Evolutionary conservation across 2,888 invertebrate genomes (phyloP).

Genomic region (Opisthograptis luteolata): DNA sequence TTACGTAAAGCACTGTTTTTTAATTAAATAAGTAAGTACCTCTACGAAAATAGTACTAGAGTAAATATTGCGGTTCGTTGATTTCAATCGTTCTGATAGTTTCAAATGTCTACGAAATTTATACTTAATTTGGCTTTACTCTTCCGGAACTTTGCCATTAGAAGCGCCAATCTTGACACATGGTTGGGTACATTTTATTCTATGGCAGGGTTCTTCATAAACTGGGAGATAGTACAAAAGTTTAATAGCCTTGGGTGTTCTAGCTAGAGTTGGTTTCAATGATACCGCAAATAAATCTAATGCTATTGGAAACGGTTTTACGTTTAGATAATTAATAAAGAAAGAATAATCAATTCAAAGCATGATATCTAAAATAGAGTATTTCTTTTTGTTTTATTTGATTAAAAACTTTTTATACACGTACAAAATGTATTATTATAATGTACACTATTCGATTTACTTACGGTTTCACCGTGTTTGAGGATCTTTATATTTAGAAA

Average conservation of each 20-base stretch:
- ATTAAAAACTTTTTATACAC: too few relatives aligned
- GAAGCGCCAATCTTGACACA: constrained; percentile 4
- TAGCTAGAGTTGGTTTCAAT: constrained; percentile 42
- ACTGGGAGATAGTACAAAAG: constrained; percentile 20
- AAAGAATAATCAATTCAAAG: too few relatives aligned
- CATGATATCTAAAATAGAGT: too few relatives aligned
- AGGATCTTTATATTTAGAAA: too few relatives aligned
- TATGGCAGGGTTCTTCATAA: neutral
- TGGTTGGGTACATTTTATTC: constrained; percentile 9
- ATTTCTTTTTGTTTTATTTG: too few relatives aligned
- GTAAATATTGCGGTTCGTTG: constrained; percentile 17
- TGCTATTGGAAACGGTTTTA: constrained; percentile 49
- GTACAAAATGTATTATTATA: too few relatives aligned
- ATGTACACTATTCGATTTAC: too few relatives aligned
- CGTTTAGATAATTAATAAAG: constrained; percentile 11
- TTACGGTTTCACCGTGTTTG: too few relatives aligned
- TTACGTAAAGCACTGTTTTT: too few relatives aligned
- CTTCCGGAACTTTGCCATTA: constrained; percentile 31
- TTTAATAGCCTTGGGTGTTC: constrained; percentile 38
- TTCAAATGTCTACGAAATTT: constrained; percentile 23
- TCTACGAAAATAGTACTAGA: neutral
- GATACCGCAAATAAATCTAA: constrained; percentile 54
- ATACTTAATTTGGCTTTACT: constrained; percentile 33
- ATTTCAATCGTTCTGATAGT: constrained; percentile 24
- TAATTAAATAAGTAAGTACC: too few relatives aligned